Base-by-base conservation (phyloP, 2,888 invertebrate genomes). In the Chrysina gloriosa region DNA sequence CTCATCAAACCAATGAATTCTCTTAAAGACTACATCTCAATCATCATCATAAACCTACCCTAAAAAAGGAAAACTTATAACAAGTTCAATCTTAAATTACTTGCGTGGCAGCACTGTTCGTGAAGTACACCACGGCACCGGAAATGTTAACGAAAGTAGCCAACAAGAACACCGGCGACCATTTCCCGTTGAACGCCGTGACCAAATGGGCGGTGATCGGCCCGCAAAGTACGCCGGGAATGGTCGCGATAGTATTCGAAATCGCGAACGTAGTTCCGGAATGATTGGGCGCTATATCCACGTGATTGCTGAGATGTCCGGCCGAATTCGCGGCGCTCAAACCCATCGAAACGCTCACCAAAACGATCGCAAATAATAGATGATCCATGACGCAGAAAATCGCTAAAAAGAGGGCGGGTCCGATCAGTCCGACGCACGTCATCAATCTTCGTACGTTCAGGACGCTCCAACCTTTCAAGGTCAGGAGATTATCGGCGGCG, bases 261-360 rank as follows among this genome's bases (percentile, higher is more conserved):
- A 92, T 88, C 27, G 92, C 91, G 81, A 92, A 92, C 14, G 92
- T 91, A 63, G 91, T 88, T 23, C 91, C 92, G 1, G 92, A 91
- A 81, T 92, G 89, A 82, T 91, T 91, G 0, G 92, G 92, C 0
- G 92, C 92, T 23, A 92, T 86, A 77, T 92, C 92, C 2, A 91
- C 90, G 79, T 92, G 92, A 79, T 92, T 92, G 77, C 90, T 90
- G 31, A 92, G 83, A 81, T 92, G 92, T 11, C 92, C 92, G 9
- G 91, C 89, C 31, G 91, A 90, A 79, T 92, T 92, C 77, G 90
- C 90, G 0, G 92, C 91, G 79, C 90, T 90, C 68, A 92, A 81
- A 4, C 91, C 91, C 89, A 92, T 90, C 0, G 90, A 90, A 76
- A 92, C 86, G 19, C 91, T 90, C 19, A 92, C 88, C 77, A 91